These are phyloP conservation scores for Cephus rjabovi DNA, from an alignment of 2,888 invertebrate genomes.

Conservation along the genomic window DNA sequence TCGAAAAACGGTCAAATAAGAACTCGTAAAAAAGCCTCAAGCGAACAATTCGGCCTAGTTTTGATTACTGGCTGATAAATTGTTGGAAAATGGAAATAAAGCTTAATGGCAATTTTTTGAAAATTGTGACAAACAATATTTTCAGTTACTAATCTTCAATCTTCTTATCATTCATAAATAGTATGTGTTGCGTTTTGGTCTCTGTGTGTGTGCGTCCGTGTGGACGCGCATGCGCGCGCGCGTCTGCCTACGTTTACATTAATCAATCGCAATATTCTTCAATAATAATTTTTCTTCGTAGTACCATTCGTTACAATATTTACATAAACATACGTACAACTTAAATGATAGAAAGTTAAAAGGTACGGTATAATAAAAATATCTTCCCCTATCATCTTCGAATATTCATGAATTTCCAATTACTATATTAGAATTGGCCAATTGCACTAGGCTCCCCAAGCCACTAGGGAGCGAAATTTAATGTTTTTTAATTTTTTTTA, in stretches of 20 bases:
- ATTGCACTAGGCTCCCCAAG: slow-evolving; percentile 5
- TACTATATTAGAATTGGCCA: not conserved
- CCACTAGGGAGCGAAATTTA: not conserved
- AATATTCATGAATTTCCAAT: slow-evolving; percentile 1
- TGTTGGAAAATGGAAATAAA: not conserved
- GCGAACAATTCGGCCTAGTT: not conserved
- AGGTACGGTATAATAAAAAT: slow-evolving; percentile 49
- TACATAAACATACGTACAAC: slow-evolving; percentile 62
- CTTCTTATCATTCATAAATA: slow-evolving; percentile 51
- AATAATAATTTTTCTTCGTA: slow-evolving; percentile 46
- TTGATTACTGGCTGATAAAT: not conserved
- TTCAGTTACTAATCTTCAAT: slow-evolving; percentile 11
- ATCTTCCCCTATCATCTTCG: slow-evolving; percentile 26
- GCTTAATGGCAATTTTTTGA: not conserved
- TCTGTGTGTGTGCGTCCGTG: not conserved
- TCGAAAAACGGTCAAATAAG: not conserved
- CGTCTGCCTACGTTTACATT: slow-evolving; percentile 39
- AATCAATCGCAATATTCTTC: slow-evolving; percentile 45
- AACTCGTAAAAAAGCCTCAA: not conserved
- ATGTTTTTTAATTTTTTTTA: not conserved
- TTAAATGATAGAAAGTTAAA: slow-evolving; percentile 47
- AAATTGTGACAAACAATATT: slow-evolving; percentile 25
- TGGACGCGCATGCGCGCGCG: not conserved
- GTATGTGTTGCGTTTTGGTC: slow-evolving; percentile 33
- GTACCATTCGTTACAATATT: slow-evolving; percentile 62